Conservation (phyloP, 2,113 vertebrate species). For the Ammospiza caudacuta region DNA sequence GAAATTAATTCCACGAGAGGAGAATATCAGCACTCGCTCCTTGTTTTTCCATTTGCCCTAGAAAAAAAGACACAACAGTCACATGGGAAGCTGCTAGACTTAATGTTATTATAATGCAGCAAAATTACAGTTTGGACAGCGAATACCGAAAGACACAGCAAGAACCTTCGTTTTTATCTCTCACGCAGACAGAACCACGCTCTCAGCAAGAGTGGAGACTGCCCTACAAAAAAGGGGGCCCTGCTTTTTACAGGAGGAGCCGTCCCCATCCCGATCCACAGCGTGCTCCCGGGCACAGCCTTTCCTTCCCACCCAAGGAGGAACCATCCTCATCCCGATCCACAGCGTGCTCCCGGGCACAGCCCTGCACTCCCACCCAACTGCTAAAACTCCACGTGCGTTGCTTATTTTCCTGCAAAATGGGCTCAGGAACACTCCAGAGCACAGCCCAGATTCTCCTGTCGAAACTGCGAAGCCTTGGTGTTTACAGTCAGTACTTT, state of each 20-base stretch:
- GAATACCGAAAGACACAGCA: not conserved
- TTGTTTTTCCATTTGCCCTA: constrained; percentile 98
- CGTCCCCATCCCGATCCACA: fast-evolving
- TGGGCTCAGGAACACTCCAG: fast-evolving
- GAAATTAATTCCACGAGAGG: constrained; percentile 94
- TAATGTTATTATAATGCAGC: not conserved
- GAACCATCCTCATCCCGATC: fast-evolving
- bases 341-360: fast-evolving
- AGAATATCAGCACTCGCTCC: constrained; percentile 94
- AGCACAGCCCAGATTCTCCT: not conserved
- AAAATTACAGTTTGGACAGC: fast-evolving
- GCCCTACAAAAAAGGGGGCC: fast-evolving
- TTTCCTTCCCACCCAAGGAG: not conserved
- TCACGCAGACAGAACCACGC: fast-evolving
- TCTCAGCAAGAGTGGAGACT: no score
- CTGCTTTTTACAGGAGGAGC: not conserved
- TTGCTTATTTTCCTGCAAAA: not conserved
- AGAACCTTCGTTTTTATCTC: not conserved
- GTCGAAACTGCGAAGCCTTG: fast-evolving
- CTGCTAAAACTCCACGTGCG: fast-evolving
- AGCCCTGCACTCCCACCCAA: fast-evolving
- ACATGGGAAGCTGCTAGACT: not conserved
- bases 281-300: fast-evolving
- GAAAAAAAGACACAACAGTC: not conserved
- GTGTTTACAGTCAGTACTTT: fast-evolving